Evolutionary conservation across 2,888 invertebrate genomes (phyloP).

Genomic region (Pachycephus smyrnensis): DNA sequence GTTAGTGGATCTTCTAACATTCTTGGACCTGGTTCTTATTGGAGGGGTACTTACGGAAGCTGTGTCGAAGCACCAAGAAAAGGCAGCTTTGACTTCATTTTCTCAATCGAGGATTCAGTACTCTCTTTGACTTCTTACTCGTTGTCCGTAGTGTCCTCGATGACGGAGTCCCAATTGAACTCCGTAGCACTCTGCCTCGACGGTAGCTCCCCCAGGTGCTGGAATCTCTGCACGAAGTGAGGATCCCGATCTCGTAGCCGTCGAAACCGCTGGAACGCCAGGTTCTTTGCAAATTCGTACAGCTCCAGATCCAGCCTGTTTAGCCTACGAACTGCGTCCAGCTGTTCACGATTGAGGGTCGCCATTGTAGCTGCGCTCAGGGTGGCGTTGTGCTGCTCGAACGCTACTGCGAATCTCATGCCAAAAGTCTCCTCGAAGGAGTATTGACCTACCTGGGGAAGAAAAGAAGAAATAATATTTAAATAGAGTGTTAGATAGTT

Average conservation of each 20-base stretch:
- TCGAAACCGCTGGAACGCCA: constrained; percentile 88
- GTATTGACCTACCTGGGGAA: constrained; percentile 82
- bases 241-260: constrained; percentile 83
- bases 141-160: constrained; percentile 74
- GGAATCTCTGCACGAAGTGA: constrained; percentile 85
- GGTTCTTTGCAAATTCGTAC: constrained; percentile 91
- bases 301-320: constrained; percentile 93
- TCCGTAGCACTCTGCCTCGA: constrained; percentile 82
- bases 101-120: background rate
- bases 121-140: constrained; percentile 41
- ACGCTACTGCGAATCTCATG: constrained; percentile 88
- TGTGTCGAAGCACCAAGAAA: background rate
- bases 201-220: constrained; percentile 85
- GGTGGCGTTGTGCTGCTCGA: constrained; percentile 93
- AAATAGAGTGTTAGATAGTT: background rate
- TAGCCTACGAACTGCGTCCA: constrained; percentile 80
- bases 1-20: background rate
- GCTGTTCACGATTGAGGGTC: constrained; percentile 80
- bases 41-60: background rate
- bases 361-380: constrained; percentile 86
- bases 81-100: background rate
- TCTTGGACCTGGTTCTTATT: background rate
- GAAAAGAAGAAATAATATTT: background rate
- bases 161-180: constrained; percentile 90
- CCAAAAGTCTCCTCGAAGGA: constrained; percentile 96